phyloP scores from a whole-genome alignment of 2,797 vertebrate genomes.

The Enteromius radiatus region DNA sequence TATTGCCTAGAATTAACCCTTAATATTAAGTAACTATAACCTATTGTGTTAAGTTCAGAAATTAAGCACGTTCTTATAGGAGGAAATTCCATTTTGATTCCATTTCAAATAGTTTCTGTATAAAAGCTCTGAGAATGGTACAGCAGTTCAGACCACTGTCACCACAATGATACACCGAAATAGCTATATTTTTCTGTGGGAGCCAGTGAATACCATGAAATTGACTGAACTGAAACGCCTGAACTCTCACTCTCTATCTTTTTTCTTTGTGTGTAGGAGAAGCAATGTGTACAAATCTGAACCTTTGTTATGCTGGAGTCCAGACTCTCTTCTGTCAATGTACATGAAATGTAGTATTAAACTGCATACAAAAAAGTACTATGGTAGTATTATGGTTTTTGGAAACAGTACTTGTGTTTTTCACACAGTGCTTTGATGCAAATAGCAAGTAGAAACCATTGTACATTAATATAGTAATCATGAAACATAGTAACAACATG shows the following conservation, averaged over 20 bases:
- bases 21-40: slow-evolving; percentile 28
- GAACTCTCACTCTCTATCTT: slow-evolving; percentile 33
- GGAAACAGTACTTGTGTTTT: neutral
- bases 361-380: slow-evolving; percentile 34
- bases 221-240: slow-evolving; percentile 37
- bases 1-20: slow-evolving; percentile 20
- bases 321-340: slow-evolving; percentile 17
- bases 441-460: slow-evolving; percentile 29
- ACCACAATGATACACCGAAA: slow-evolving; percentile 30
- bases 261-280: slow-evolving; percentile 18
- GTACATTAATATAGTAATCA: neutral
- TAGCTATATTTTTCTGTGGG: slow-evolving; percentile 29
- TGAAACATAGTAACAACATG: neutral
- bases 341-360: slow-evolving; percentile 39
- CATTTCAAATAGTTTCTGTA: slow-evolving; percentile 14
- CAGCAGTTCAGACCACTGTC: slow-evolving; percentile 21
- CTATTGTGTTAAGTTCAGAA: slow-evolving; percentile 9
- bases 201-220: slow-evolving; percentile 31
- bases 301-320: slow-evolving; percentile 30
- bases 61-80: neutral
- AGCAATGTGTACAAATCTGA: slow-evolving; percentile 15
- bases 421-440: neutral
- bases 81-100: slow-evolving; percentile 28
- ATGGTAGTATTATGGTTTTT: slow-evolving; percentile 13
- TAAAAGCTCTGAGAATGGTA: slow-evolving; percentile 21